Evolutionary conservation across 1,140 invertebrate species (phyloP).

Genomic region (Magallana gigas): DNA sequence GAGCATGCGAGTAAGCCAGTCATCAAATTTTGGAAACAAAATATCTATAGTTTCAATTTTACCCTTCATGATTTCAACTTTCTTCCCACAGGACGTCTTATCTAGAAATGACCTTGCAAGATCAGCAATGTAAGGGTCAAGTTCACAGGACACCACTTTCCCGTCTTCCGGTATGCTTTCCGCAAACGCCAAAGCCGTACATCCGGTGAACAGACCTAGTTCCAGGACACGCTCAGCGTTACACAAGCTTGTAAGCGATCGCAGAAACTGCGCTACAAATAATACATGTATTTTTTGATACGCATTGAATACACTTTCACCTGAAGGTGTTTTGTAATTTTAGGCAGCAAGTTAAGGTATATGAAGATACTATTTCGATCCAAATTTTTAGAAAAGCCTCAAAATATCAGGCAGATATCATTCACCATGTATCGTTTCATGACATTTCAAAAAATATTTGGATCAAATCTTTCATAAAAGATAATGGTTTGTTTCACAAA

Average conservation of each 20-base stretch:
- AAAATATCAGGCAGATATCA: too few species aligned
- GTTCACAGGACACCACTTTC: constrained; percentile 55
- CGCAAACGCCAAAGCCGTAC: constrained; percentile 55
- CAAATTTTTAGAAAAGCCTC: too few species aligned
- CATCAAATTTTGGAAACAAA: too few species aligned
- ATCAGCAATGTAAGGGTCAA: constrained; percentile 47
- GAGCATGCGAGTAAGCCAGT: too few species aligned
- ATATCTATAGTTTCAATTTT: neutral
- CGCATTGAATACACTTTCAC: too few species aligned
- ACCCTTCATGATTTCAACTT: constrained; percentile 51
- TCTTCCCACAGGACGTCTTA: constrained; percentile 56
- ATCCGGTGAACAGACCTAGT: constrained; percentile 60
- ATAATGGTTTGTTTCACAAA: too few species aligned
- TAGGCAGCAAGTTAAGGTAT: too few species aligned
- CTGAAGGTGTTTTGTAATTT: too few species aligned
- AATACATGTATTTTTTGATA: neutral
- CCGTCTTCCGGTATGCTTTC: constrained; percentile 61
- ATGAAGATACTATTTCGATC: too few species aligned
- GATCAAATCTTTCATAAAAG: too few species aligned
- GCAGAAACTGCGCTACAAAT: constrained; percentile 41
- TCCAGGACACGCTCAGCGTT: constrained; percentile 56
- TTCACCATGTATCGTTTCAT: too few species aligned
- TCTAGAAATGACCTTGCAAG: constrained; percentile 46
- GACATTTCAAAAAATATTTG: too few species aligned
- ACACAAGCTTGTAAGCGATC: constrained; percentile 46